Conservation (phyloP, 2,797 vertebrate genomes). For the Pelodytes ibericus region DNA sequence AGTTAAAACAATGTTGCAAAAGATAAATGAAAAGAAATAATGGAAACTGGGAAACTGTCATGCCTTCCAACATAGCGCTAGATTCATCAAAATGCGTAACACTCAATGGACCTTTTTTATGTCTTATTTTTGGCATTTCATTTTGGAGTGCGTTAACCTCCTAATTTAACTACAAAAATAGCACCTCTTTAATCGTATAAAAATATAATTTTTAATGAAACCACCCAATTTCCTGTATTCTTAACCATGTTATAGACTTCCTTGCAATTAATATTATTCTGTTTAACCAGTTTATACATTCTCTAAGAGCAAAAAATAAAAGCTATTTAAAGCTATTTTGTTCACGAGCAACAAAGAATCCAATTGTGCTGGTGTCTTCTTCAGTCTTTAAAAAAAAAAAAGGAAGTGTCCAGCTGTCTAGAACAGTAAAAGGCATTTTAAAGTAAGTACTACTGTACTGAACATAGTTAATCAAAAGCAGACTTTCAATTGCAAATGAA, state of each 20-base stretch:
- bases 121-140: not conserved
- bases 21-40: too few relatives aligned
- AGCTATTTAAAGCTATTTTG: not conserved
- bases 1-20: too few relatives aligned
- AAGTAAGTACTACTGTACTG: not conserved
- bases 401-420: not conserved
- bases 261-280: not conserved
- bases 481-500: not conserved
- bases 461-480: conserved; percentile 12
- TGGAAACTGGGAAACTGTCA: not conserved
- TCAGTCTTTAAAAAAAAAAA: not conserved
- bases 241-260: not conserved
- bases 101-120: not conserved
- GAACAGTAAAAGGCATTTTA: not conserved
- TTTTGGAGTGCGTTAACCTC: not conserved
- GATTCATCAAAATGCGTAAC: not conserved
- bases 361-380: conserved; percentile 7
- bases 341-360: conserved; percentile 27
- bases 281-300: not conserved
- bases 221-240: not conserved
- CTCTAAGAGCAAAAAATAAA: not conserved
- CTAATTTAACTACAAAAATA: not conserved
- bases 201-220: not conserved
- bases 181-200: not conserved
- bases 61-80: not conserved